Evolutionary conservation across 1,140 invertebrate species (phyloP), one percentile per base, ranked within the genome.

Genomic region (Drosophila repleta): DNA sequence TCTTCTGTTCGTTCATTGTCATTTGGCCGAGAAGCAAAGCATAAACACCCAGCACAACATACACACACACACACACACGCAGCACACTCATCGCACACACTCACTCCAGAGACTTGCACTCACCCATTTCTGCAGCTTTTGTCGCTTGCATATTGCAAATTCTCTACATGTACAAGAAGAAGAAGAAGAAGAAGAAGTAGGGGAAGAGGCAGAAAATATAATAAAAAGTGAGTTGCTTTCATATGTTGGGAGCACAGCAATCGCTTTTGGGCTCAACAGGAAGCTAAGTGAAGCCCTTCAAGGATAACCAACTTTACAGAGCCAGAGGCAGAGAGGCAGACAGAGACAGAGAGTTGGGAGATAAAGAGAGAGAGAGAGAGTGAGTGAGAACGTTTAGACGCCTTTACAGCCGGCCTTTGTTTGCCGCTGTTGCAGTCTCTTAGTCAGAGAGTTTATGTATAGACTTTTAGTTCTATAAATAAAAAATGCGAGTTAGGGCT

Each of bases 231-330:
- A 57, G 26, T 43, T 24, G 63, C 57, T 62, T 76, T 67, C 74
- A 68, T 73, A 56, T 66, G 49, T 43, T 29, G 43, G 43, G 32
- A 60, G 46, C 35, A 21, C 24, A 43, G 56, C 43, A 60, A 45
- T 48, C 24, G 57, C 57, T 60, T 49, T 41, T 49, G 45, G 46
- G 60, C 60, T 26, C 41, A 21, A 29, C 69, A 62, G 69, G 74
- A 64, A 60, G 62, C 55, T 24, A 48, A 60, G 52, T 58, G 70
- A 66, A 80, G 51, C 67, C 73, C 68, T 80, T 80, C 55, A 76
- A 80, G 77, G 78, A 72, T 79, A 17, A 4, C 39, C 55, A 26
- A 18, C 55, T 26, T 17, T 18, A 52, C 8, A 52, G 1, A 32
- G 17, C 17, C 21, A 5, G 0, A 53, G 32, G 11, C 11, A 46